These are phyloP conservation scores for Alloplasta piceator DNA, from an alignment of 2,888 invertebrate species.

Conservation along the genomic window DNA sequence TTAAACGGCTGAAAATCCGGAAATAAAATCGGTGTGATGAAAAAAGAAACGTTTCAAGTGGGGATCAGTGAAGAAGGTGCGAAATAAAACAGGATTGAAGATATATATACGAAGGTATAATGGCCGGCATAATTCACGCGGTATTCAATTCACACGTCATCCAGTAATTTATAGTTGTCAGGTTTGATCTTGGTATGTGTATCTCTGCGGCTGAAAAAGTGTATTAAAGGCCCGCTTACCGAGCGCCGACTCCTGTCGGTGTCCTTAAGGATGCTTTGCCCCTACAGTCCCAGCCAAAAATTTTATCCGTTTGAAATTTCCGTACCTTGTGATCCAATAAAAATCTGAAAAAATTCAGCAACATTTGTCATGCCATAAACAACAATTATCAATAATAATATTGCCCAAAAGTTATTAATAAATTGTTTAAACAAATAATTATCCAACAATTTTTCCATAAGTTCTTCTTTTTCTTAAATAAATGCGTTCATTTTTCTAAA, in stretches of 20 bases:
- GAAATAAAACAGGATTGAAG: constrained; percentile 13
- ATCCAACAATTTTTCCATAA: no score
- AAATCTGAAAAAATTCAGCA: no score
- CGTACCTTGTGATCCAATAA: no score
- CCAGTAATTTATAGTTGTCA: constrained; percentile 34
- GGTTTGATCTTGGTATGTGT: neutral
- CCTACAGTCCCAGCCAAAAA: no score
- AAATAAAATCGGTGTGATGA: neutral
- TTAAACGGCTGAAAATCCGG: neutral
- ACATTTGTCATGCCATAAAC: no score
- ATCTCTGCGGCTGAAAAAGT: constrained; percentile 10
- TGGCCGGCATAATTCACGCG: constrained; percentile 36
- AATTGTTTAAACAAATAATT: no score
- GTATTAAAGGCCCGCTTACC: constrained; percentile 33
- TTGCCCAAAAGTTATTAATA: no score
- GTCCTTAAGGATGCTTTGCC: no score
- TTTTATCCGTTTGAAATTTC: no score
- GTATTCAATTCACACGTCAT: constrained; percentile 28
- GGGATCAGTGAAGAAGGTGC: constrained; percentile 10
- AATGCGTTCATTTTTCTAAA: no score
- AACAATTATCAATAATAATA: no score
- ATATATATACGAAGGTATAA: constrained; percentile 42
- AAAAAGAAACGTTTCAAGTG: neutral
- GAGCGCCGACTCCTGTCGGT: neutral
- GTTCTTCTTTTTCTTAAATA: no score